These are phyloP conservation scores for Neopelma chrysocephalum DNA, from an alignment of 2,797 vertebrate species.

Conservation along the genomic window DNA sequence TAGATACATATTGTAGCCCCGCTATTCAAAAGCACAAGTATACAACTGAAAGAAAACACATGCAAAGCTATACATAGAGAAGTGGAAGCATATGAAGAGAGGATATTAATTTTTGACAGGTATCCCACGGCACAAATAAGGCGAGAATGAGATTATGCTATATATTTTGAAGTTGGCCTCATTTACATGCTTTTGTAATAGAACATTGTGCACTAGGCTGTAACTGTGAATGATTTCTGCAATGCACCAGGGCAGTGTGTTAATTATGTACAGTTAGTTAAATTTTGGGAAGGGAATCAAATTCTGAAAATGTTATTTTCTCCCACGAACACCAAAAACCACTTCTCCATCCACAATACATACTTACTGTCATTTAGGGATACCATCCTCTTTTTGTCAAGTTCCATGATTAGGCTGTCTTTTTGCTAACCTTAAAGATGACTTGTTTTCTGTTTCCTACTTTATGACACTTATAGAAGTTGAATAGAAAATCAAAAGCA, in stretches of 20 bases:
- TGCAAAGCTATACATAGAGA: background rate
- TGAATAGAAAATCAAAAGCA: conserved; percentile 53
- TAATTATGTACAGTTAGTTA: conserved; percentile 58
- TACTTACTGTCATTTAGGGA: conserved; percentile 16
- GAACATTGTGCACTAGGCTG: conserved; percentile 38
- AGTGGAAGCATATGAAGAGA: background rate
- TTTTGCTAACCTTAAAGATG: conserved; percentile 37
- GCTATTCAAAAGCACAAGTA: background rate
- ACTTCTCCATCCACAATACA: background rate
- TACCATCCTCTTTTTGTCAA: conserved; percentile 40
- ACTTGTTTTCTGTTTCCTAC: conserved; percentile 22
- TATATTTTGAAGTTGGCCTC: conserved; percentile 37
- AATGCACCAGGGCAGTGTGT: conserved; percentile 35
- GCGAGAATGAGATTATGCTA: conserved; percentile 14
- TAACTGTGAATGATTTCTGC: conserved; percentile 40
- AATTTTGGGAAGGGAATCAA: conserved; percentile 62
- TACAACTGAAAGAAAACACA: background rate
- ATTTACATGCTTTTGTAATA: conserved; percentile 49
- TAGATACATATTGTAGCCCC: background rate
- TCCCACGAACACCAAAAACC: conserved; percentile 21
- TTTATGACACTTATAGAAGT: conserved; percentile 26
- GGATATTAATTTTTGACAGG: conserved; percentile 25
- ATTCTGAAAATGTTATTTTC: conserved; percentile 51
- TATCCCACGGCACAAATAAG: background rate
- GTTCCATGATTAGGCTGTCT: conserved; percentile 16